These are phyloP conservation scores for Cordilura impudica DNA, from an alignment of 2,888 invertebrate genomes.

Conservation along the genomic window DNA sequence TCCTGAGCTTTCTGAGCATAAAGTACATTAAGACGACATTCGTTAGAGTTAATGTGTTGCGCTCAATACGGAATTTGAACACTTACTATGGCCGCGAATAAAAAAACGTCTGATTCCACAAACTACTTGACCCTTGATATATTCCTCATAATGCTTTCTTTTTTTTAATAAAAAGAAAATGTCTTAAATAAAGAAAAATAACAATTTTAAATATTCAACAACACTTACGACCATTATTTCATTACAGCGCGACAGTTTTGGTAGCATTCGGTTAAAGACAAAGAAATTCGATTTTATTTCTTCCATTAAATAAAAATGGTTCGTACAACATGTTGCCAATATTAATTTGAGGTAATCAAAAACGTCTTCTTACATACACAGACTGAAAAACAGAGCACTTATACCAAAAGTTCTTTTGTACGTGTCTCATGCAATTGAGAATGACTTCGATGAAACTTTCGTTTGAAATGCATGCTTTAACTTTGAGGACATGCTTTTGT, in stretches of 20 bases:
- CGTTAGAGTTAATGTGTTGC: too few relatives aligned
- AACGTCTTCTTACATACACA: neutral
- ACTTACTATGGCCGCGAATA: too few relatives aligned
- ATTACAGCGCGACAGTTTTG: slow-evolving; percentile 1
- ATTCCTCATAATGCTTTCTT: too few relatives aligned
- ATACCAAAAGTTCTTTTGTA: slow-evolving; percentile 22
- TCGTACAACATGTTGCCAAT: slow-evolving; percentile 50
- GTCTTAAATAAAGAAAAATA: neutral
- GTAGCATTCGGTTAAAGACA: slow-evolving; percentile 13
- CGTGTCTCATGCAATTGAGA: slow-evolving; percentile 57
- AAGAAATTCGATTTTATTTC: slow-evolving; percentile 30
- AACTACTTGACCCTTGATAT: too few relatives aligned
- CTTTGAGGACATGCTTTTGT: slow-evolving; percentile 40
- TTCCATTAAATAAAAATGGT: slow-evolving; percentile 18
- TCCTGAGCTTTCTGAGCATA: too few relatives aligned
- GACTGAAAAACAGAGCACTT: neutral
- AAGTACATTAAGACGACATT: too few relatives aligned
- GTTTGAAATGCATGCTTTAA: slow-evolving; percentile 42
- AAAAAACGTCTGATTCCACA: too few relatives aligned
- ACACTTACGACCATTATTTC: slow-evolving; percentile 17
- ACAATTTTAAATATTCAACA: neutral
- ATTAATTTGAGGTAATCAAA: slow-evolving; percentile 46
- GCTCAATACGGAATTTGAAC: too few relatives aligned
- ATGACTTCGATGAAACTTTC: slow-evolving; percentile 45
- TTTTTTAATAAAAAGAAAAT: neutral